Evolutionary conservation across 37 sponge, comb jelly and placozoan species (phyloP).

Genomic region (Haliclona indistincta): DNA sequence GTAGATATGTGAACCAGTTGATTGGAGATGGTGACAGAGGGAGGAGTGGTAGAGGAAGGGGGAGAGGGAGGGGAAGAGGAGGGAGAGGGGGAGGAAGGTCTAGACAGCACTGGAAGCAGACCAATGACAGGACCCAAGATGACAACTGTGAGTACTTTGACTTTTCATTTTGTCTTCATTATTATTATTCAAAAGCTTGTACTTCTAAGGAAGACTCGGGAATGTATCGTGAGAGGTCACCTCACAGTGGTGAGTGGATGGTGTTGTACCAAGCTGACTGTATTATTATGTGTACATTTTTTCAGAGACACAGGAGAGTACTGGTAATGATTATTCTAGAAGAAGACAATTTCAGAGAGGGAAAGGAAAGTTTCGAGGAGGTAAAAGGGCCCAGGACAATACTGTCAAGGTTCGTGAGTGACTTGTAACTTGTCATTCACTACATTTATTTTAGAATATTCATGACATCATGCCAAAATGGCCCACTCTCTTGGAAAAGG

Average conservation of each 20-base stretch:
- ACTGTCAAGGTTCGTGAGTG: neutral
- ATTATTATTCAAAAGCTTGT: neutral
- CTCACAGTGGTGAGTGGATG: too few relatives aligned
- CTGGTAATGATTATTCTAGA: too few relatives aligned
- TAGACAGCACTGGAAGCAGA: neutral
- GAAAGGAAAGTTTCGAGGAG: constrained; percentile 22
- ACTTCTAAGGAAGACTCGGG: neutral
- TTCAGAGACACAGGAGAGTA: too few relatives aligned
- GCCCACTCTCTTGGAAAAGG: constrained; percentile 76
- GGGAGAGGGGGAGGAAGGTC: neutral
- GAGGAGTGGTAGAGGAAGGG: constrained; percentile 18
- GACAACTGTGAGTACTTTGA: neutral
- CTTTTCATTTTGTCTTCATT: neutral
- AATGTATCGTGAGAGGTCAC: too few relatives aligned
- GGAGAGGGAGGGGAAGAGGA: neutral
- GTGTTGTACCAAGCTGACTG: too few relatives aligned
- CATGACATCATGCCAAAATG: constrained; percentile 4
- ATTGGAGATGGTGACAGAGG: constrained; percentile 19
- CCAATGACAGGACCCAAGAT: neutral
- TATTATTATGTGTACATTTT: too few relatives aligned
- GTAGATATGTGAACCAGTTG: constrained; percentile 32
- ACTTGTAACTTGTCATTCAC: neutral
- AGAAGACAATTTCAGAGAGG: too few relatives aligned
- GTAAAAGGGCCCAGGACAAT: neutral
- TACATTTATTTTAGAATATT: neutral